These are phyloP conservation scores for Sporophila hypoxantha DNA, from an alignment of 2,113 vertebrate genomes.

Conservation along the genomic window DNA sequence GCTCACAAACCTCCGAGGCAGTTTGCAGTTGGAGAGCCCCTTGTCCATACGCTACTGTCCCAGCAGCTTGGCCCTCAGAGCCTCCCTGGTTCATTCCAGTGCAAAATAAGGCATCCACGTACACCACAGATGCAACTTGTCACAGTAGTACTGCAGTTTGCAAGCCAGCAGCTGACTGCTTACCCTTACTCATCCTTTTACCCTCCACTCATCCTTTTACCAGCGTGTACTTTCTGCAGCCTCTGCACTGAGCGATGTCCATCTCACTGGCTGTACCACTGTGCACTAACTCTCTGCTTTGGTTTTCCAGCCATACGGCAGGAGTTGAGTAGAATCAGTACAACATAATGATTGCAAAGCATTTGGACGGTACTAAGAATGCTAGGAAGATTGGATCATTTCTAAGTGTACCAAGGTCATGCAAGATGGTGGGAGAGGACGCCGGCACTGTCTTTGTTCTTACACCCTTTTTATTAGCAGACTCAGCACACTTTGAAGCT, in stretches of 20 bases:
- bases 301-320: constrained; percentile 88
- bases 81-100: constrained; percentile 40
- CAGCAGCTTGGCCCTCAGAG: constrained; percentile 39
- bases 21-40: neutral
- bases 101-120: neutral
- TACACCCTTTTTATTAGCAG: constrained; percentile 83
- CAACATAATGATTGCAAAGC: constrained; percentile 78
- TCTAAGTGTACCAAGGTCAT: constrained; percentile 60
- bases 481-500: constrained; percentile 86
- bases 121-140: neutral
- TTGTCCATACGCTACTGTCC: neutral
- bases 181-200: constrained; percentile 44
- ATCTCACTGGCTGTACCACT: neutral
- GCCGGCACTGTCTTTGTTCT: constrained; percentile 73
- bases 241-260: neutral
- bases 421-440: constrained; percentile 61
- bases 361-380: constrained; percentile 43
- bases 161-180: constrained; percentile 50
- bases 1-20: neutral
- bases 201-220: constrained; percentile 33
- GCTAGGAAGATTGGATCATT: constrained; percentile 65
- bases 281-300: constrained; percentile 29
- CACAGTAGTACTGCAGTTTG: constrained; percentile 33
- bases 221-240: neutral
- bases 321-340: constrained; percentile 92